Base-by-base conservation (phyloP, 2,113 vertebrate genomes). In the Ochotona curzoniae region DNA sequence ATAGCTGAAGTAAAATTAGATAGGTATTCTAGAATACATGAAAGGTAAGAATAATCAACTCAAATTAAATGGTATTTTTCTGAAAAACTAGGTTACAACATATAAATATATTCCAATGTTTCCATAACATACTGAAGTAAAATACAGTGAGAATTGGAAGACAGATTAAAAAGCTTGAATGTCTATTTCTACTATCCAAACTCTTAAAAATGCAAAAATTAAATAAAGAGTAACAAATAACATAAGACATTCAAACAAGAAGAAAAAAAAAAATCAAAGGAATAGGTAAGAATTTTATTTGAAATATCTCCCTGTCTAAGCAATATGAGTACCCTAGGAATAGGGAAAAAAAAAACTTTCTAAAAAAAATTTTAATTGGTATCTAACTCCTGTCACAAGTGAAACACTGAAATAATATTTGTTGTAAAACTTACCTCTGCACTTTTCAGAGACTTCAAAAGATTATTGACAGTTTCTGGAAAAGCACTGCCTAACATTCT, bases 401-500 rank as follows among this genome's bases (percentile, higher is more conserved):
- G 93, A 96, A 94, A 76, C 8, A 47, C 60, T 87, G 5, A 69
- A 9, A 66, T 18, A 38, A 6, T 86, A 89, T 74, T 75, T 69
- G 76, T 75, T 51, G 2, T 81, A 74, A 93, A 93, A 96, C 93
- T 96, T 98, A 99, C 99, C 98, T 99, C 99, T 91, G 99, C 99
- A 93, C 98, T 99, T 98, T 99, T 99, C 94, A 99, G 97, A 88
- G 99, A 99, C 91, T 99, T 99, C 92, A 99, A 97, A 69, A 99
- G 98, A 98, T 99, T 99, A 97, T 99, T 99, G 75, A 99, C 99
- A 85, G 99, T 99, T 97, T 99, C 99, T 12, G 99, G 99, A 97
- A 99, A 99, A 93, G 99, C 99, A 97, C 99, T 99, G 91, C 99
- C 99, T 93, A 99, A 97, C 99, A 99, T 99, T 96, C 99, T 98